Evolutionary conservation across 1,140 invertebrate genomes (phyloP), one percentile per base, ranked within the genome.

Genomic region (Chironomus tepperi): DNA sequence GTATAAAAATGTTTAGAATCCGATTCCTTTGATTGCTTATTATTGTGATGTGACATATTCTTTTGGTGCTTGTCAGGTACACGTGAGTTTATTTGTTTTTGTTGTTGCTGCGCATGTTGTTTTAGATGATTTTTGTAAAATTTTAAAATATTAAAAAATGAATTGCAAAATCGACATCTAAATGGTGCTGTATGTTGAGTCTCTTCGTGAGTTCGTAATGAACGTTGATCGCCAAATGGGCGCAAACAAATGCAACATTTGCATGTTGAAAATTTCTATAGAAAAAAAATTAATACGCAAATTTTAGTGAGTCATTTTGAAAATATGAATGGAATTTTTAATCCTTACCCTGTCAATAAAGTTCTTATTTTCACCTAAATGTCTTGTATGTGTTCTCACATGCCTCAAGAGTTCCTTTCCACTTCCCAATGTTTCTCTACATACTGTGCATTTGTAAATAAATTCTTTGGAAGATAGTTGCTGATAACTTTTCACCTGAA

Each of bases 11-110:
- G 3, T 18, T 70, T 18, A 7, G 19, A 21, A 19, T 18, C 65
- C 19, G 65, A 70, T 70, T 70, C 18, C 9, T 70, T 70, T 21
- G 19, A 70, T 70, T 70, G 65, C 65, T 70, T 70, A 70, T 70
- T 70, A 18, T 57, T 57, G 47, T 57, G 47, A 57, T 57, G 47
- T 57, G 12, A 57, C n/a, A n/a, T 57, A 15, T 5, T 47, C 2
- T 67, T 6, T 70, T 70, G 65, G 9, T 70, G 65, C 9, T 21
- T 16, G 9, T 70, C 65, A 70, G 65, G 65, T 70, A 70, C 65
- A 8, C 65, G 65, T 70, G 65, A 70, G 18, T 70, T 12, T n/a
- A n/a, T 16, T 7, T 70, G n/a, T 70, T 18, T 16, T 10, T 70
- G 65, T 70, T 18, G n/a, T 16, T 70, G 65, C 16, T 70, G 65